Conservation (phyloP, 2,113 vertebrate genomes). For the Ammodytes dubius region DNA sequence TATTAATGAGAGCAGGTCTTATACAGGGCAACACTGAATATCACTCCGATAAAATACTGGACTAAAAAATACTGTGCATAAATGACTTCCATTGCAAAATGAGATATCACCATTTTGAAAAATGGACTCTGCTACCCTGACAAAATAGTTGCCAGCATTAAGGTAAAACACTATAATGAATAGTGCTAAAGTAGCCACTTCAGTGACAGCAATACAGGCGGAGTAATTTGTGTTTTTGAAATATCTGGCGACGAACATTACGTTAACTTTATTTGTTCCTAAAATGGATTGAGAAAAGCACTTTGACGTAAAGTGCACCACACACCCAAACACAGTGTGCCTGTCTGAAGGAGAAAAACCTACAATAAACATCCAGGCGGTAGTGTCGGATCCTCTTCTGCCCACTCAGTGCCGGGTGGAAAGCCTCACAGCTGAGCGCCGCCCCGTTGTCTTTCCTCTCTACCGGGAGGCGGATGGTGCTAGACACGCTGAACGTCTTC, state of each 20-base stretch:
- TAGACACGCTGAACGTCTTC: slow-evolving; percentile 90
- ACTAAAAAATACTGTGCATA: slow-evolving; percentile 15
- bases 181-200: slow-evolving; percentile 16
- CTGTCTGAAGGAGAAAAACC: slow-evolving; percentile 64
- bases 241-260: slow-evolving; percentile 35
- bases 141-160: slow-evolving; percentile 52
- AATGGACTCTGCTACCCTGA: slow-evolving; percentile 44
- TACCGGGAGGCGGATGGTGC: slow-evolving; percentile 87
- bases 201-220: slow-evolving; percentile 50
- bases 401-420: slow-evolving; percentile 85
- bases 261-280: slow-evolving; percentile 30
- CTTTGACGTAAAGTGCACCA: not conserved
- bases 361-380: slow-evolving; percentile 92
- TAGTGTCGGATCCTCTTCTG: slow-evolving; percentile 91
- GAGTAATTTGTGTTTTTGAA: slow-evolving; percentile 51
- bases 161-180: slow-evolving; percentile 45
- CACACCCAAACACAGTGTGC: not conserved
- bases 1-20: slow-evolving; percentile 64
- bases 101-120: slow-evolving; percentile 56
- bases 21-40: slow-evolving; percentile 42
- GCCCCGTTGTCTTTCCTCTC: slow-evolving; percentile 91
- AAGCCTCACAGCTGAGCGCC: slow-evolving; percentile 90
- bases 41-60: slow-evolving; percentile 39
- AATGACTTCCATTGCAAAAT: slow-evolving; percentile 49
- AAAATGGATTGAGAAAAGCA: slow-evolving; percentile 7